Evolutionary conservation across 2,888 invertebrate species (phyloP), one percentile per base, ranked within the genome.

Genomic region (Eupithecia inturbata): DNA sequence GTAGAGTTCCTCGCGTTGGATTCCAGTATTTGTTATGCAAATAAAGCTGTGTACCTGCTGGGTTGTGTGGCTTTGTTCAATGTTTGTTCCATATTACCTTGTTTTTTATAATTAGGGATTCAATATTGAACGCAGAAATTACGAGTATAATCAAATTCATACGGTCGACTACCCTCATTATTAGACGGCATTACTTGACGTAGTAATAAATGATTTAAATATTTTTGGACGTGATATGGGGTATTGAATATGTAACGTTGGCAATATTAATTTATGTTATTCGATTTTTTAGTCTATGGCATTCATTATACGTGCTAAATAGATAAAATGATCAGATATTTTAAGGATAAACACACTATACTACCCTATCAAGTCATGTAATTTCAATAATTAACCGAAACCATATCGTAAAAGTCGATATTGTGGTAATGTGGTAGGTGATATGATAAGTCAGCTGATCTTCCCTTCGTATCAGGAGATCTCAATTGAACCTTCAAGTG

Each of bases 401-500:
- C 19, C 19, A 45, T 45, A 45, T 19, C 0, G n/a, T 22, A n/a
- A 49, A n/a, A 53, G 22, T 62, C 31, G 22, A 72, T 31, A n/a
- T n/a, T n/a, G 33, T 60, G 41, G 72, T 72, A 72, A 76, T 71
- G 28, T 68, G 64, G 19, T 75, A 77, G 74, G 39, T 66, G 66
- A 74, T 71, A 39, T 57, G 73, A 74, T 78, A 74, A 77, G 73
- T 73, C 71, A 76, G 74, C 76, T 73, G 74, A 72, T 71, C 74
- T 31, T 70, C 73, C 72, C 68, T 66, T 74, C 62, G 82, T 85
- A 86, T 89, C 86, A 84, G 85, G 83, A 87, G 88, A 90, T 92
- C 91, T 92, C 88, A 91, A 92, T 91, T 90, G 89, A 89, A 88
- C 84, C 86, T 84, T 88, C 87, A 84, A 92, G 89, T 87, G 89